A percentile compares a stretch with the other conserved stretches of the same genome.
phyloP scores from a whole-genome alignment of 2,113 vertebrate genomes.

The Euleptes europaea region DNA sequence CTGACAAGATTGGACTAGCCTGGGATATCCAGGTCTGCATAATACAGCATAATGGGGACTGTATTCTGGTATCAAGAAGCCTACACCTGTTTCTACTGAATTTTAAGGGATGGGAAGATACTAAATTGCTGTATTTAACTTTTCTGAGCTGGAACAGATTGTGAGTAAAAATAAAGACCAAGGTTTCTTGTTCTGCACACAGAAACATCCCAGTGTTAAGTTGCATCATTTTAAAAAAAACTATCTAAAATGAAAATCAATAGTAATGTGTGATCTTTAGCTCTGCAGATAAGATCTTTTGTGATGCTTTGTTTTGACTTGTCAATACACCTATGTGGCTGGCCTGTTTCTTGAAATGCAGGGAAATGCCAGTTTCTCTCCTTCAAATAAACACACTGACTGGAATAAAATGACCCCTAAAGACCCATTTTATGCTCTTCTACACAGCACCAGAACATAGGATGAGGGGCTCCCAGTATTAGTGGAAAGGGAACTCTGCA shows the following conservation, averaged over 20 bases:
- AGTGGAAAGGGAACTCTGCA: not conserved
- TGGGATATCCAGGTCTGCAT: no score
- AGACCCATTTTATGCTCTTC: not conserved
- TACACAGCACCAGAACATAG: not conserved
- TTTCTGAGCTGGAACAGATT: not conserved
- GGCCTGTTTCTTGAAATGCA: constrained; percentile 15
- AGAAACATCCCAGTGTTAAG: constrained; percentile 1
- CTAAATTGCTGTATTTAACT: not conserved
- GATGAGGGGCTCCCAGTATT: not conserved
- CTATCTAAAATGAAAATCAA: constrained; percentile 23
- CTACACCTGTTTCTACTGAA: not conserved
- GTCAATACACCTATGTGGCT: constrained; percentile 3
- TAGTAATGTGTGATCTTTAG: constrained; percentile 22
- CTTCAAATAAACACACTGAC: not conserved
- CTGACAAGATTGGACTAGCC: no score
- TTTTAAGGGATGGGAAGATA: not conserved
- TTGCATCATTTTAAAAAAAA: constrained; percentile 8
- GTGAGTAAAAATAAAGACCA: not conserved
- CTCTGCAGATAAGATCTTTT: not conserved
- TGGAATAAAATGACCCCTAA: not conserved
- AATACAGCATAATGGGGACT: not conserved
- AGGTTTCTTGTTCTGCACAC: not conserved
- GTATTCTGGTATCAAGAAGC: not conserved
- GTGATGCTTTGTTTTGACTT: constrained; percentile 8
- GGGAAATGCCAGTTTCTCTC: not conserved